Conservation (phyloP, 2,797 vertebrate genomes). For the Spondyliosoma cantharus region DNA sequence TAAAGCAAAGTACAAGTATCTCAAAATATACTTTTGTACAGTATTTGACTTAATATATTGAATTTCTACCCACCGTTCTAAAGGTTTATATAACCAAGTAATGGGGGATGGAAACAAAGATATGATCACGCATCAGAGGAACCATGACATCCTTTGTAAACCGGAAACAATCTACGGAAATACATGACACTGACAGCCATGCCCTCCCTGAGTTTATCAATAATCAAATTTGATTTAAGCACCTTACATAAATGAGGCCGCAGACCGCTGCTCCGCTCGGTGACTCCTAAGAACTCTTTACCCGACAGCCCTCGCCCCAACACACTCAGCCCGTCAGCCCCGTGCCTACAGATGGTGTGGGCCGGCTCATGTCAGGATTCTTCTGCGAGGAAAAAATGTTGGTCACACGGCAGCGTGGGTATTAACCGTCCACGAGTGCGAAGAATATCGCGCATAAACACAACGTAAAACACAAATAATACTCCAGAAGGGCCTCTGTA, state of each 20-base stretch:
- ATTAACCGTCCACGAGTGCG: constrained; percentile 29
- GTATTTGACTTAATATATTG: too few relatives aligned
- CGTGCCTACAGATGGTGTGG: constrained; percentile 55
- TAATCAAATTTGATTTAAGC: constrained; percentile 11
- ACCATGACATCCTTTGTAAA: not conserved
- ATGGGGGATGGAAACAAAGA: constrained; percentile 13
- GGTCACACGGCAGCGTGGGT: constrained; percentile 34
- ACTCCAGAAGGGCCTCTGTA: too few relatives aligned
- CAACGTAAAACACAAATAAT: not conserved
- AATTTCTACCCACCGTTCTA: too few relatives aligned
- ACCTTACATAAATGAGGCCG: not conserved
- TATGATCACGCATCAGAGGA: constrained; percentile 11
- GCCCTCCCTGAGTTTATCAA: not conserved
- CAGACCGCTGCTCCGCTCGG: not conserved
- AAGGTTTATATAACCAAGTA: constrained; percentile 28
- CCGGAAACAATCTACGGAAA: not conserved
- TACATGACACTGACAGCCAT: not conserved
- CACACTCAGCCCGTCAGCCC: constrained; percentile 4
- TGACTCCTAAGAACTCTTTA: not conserved
- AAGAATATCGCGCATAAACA: constrained; percentile 8
- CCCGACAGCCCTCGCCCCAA: constrained; percentile 21
- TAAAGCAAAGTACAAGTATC: too few relatives aligned
- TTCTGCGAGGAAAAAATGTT: constrained; percentile 44
- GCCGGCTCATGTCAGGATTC: constrained; percentile 39
- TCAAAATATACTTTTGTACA: too few relatives aligned